Base-by-base conservation (phyloP, 2,797 vertebrate species). In the Poecilia picta region DNA sequence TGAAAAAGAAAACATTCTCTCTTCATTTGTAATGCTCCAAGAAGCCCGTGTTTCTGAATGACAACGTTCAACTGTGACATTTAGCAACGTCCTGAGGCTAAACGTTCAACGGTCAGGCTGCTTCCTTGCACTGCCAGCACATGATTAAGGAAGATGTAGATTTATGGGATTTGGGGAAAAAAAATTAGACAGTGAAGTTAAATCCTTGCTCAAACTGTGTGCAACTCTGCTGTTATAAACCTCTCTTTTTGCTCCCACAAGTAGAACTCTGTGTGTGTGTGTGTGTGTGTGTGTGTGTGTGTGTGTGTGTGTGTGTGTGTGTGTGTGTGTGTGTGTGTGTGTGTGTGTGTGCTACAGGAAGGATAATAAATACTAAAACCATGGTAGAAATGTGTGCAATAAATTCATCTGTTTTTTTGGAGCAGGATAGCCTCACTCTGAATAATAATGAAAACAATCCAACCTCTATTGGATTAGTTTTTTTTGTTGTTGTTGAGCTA, bases 61-160 rank as follows among this genome's bases (percentile, higher is more conserved):
- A 39, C 15, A 8, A 1, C n/a, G 75, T 15, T 43, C n/a, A 46
- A 25, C 23, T 23, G 7, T 15, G 36, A 55, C 39, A 68, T 5
- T 49, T 84, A 75, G 39, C 77, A 64, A 71, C 31, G 72, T 64
- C 1, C 8, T 46, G 74, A 80, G 45, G 51, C 45, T 72, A 75
- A 71, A 72, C 79, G 45, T 72, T 77, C 75, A 57, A 46, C 53
- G 47, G 79, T 74, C 76, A 72, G 72, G 81, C 57, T 31, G 84
- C 57, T 79, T 81, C 8, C 23, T 62, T 57, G 46, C 73, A 12
- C 25, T 75, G 72, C 76, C 86, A 89, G 85, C 73, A 70, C 45
- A 55, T 83, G 71, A 88, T 91, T 83, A 86, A 77, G 49, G 72
- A 53, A 1, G 13, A 74, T 71, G 20, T 57, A n/a, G 81, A 89